Percentiles rank a stretch among this genome's conserved stretches.
These are phyloP conservation scores for Botia kubotai DNA, from an alignment of 2,797 vertebrate species.

Conservation along the genomic window DNA sequence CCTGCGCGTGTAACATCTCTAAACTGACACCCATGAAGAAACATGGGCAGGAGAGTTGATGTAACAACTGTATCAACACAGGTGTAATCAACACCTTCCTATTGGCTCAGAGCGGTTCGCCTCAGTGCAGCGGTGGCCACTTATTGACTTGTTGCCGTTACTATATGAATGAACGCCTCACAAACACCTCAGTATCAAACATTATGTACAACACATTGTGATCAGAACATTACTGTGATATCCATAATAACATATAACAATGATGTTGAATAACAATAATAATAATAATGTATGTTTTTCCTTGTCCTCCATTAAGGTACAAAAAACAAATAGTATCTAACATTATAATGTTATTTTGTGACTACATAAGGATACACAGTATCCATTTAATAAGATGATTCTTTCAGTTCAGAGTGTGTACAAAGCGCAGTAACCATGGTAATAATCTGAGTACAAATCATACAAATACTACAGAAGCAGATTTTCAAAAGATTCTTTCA, in stretches of 20 bases:
- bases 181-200: constrained; percentile 99
- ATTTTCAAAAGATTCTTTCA: constrained; percentile 60
- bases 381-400: constrained; percentile 96
- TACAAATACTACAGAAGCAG: constrained; percentile 77
- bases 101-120: constrained; percentile 66
- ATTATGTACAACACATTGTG: constrained; percentile 97
- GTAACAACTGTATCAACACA: constrained; percentile 65
- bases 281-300: constrained; percentile 70
- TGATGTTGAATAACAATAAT: constrained; percentile 53
- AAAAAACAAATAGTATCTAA: constrained; percentile 95
- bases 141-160: constrained; percentile 37
- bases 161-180: constrained; percentile 67
- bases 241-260: constrained; percentile 63
- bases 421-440: constrained; percentile 77
- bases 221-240: constrained; percentile 67
- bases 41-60: constrained; percentile 67
- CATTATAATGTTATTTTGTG: constrained; percentile 92
- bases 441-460: constrained; percentile 76
- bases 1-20: too few relatives aligned
- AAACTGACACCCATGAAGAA: constrained; percentile 50
- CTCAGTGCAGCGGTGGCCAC: constrained; percentile 58
- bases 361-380: constrained; percentile 99
- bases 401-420: constrained; percentile 87
- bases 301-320: constrained; percentile 94
- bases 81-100: constrained; percentile 66